Evolutionary conservation across 2,888 invertebrate species (phyloP).

Genomic region (Caradrina clavipalpis): DNA sequence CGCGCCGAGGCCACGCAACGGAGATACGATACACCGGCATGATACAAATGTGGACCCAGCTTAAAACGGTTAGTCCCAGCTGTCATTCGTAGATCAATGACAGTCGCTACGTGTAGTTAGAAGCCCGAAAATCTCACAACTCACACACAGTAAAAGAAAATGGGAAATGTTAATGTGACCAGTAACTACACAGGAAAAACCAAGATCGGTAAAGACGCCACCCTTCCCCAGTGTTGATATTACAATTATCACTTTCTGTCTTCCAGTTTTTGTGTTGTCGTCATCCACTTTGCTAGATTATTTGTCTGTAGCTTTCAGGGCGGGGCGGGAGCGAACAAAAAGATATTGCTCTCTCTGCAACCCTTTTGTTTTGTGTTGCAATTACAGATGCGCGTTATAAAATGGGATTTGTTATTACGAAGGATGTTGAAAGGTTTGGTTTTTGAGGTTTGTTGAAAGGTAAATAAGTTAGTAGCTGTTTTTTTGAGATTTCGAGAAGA

Average conservation of each 20-base stretch:
- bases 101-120: too few species aligned
- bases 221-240: background rate
- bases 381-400: conserved; percentile 19
- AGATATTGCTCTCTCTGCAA: background rate
- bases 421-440: background rate
- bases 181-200: background rate
- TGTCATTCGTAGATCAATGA: too few species aligned
- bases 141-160: too few species aligned
- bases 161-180: background rate
- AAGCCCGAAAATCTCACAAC: too few species aligned
- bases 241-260: conserved; percentile 22
- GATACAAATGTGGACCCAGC: too few species aligned
- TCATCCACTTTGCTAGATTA: conserved; percentile 48
- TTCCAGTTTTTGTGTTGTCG: conserved; percentile 3
- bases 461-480: background rate
- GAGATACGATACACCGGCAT: too few species aligned
- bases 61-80: too few species aligned
- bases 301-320: conserved; percentile 42
- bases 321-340: conserved; percentile 13
- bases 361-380: conserved; percentile 12
- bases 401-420: conserved; percentile 11
- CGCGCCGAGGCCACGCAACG: too few species aligned
- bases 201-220: background rate
- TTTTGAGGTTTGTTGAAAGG: background rate
- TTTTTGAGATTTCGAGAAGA: background rate